These are phyloP conservation scores for Clytia hemisphaerica DNA, from an alignment of 30 jellyfish, hydroid and myxozoan genomes.

Conservation along the genomic window DNA sequence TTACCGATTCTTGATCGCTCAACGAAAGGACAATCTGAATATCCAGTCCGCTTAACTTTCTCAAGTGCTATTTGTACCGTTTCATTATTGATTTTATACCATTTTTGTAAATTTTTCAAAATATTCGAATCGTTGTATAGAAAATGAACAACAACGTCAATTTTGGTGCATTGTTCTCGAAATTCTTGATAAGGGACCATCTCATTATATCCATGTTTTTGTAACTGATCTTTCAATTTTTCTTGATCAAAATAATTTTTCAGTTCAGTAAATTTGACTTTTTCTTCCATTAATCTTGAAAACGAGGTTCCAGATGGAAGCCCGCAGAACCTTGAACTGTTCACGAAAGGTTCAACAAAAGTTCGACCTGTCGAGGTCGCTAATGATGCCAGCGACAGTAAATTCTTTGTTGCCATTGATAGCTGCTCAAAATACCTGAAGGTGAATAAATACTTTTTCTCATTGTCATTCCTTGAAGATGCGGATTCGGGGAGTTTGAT, in stretches of 20 bases:
- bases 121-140: conserved; percentile 47
- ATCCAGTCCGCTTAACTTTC: conserved; percentile 36
- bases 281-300: conserved; percentile 2
- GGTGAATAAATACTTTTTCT: conserved; percentile 39
- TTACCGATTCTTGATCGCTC: conserved; percentile 44
- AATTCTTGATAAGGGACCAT: conserved; percentile 54
- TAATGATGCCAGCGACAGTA: conserved; percentile 70
- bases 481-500: background rate
- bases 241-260: conserved; percentile 61
- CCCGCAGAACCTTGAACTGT: conserved; percentile 86
- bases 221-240: conserved; percentile 47
- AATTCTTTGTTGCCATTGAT: conserved; percentile 72
- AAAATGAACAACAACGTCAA: conserved; percentile 74
- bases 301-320: conserved; percentile 35
- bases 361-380: conserved; percentile 62
- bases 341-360: conserved; percentile 77
- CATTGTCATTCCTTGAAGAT: too few species aligned
- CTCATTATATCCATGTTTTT: conserved; percentile 75
- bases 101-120: conserved; percentile 33
- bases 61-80: conserved; percentile 12
- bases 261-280: conserved; percentile 36
- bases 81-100: conserved; percentile 59
- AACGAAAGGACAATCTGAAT: conserved; percentile 49
- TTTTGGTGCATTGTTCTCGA: conserved; percentile 34
- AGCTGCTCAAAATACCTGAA: conserved; percentile 84